Percentiles rank a stretch among this genome's conserved stretches.
These are phyloP conservation scores for Drosophila tsacasi DNA, from an alignment of 1,140 invertebrate genomes.

Conservation along the genomic window DNA sequence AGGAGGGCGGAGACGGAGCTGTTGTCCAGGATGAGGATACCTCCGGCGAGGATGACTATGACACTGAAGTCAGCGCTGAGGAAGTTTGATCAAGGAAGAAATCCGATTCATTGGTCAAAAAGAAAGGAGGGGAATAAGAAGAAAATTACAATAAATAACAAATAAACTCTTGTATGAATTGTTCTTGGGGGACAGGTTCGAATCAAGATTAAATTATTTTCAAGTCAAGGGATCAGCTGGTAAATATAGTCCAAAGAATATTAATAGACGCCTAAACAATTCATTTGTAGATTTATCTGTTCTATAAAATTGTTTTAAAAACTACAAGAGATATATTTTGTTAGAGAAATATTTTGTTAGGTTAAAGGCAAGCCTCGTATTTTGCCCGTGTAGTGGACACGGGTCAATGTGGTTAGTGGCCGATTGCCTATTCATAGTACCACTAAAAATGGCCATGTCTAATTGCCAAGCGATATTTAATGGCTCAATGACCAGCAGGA, in stretches of 20 bases:
- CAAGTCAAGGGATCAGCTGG: too few relatives aligned
- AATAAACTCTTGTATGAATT: too few relatives aligned
- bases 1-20: background rate
- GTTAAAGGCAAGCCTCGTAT: background rate
- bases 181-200: too few relatives aligned
- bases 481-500: constrained; percentile 50
- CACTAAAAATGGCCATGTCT: constrained; percentile 51
- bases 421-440: constrained; percentile 36
- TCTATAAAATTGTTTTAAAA: too few relatives aligned
- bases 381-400: constrained; percentile 3
- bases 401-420: constrained; percentile 13
- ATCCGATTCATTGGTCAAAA: background rate
- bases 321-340: background rate
- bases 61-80: background rate
- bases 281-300: too few relatives aligned
- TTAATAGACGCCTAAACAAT: too few relatives aligned
- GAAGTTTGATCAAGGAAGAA: background rate
- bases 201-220: too few relatives aligned
- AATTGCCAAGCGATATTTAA: constrained; percentile 75
- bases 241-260: too few relatives aligned
- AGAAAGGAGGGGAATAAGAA: background rate
- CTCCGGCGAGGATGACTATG: background rate
- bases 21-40: too few relatives aligned
- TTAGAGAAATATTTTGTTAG: background rate
- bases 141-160: background rate